Percentiles rank a stretch among this genome's conserved stretches.
Evolutionary conservation across 2,113 vertebrate genomes (phyloP).

Genomic region (Pantherophis guttatus): DNA sequence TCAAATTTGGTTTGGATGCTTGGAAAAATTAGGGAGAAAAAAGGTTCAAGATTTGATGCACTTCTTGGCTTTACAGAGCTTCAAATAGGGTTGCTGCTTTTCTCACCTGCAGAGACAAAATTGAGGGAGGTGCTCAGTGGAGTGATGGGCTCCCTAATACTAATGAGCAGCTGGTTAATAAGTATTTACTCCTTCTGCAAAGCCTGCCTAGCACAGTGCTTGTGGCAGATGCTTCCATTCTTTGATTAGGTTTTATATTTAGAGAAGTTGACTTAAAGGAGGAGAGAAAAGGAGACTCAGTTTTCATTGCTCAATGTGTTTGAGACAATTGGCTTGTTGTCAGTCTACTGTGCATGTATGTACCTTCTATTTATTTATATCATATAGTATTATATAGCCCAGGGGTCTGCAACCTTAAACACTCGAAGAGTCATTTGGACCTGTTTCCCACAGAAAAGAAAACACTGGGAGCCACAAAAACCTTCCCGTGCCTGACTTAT

Average conservation of each 20-base stretch:
- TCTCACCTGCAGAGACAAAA: background rate
- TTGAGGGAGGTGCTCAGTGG: background rate
- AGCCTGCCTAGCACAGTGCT: background rate
- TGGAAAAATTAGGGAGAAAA: background rate
- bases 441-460: too few relatives aligned
- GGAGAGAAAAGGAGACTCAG: background rate
- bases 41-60: background rate
- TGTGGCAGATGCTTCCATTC: background rate
- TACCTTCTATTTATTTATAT: background rate
- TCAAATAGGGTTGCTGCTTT: background rate
- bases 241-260: background rate
- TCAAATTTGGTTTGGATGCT: background rate
- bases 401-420: too few relatives aligned
- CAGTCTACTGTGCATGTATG: background rate
- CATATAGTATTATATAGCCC: background rate
- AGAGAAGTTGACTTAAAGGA: background rate
- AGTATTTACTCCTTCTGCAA: background rate
- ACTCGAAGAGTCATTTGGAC: too few relatives aligned
- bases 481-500: too few relatives aligned
- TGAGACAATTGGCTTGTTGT: background rate
- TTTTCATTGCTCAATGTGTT: background rate
- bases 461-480: too few relatives aligned
- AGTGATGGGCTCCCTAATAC: background rate
- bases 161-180: background rate
- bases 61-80: background rate